Percentiles rank a stretch among this genome's conserved stretches.
Evolutionary conservation across 2,797 vertebrate genomes (phyloP).

Genomic region (Paratrypauchen microcephalus): DNA sequence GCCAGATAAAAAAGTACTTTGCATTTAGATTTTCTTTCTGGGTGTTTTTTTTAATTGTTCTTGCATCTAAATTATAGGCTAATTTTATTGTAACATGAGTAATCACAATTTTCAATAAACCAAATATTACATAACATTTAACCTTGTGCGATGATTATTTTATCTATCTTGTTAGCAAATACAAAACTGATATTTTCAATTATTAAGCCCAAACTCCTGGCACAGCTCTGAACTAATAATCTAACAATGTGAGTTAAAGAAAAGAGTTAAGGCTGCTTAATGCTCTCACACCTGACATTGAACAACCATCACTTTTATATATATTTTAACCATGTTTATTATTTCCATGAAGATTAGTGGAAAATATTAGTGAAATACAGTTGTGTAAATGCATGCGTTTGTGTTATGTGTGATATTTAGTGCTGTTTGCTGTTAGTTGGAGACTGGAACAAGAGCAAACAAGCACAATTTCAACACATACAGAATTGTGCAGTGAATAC

Average conservation of each 20-base stretch:
- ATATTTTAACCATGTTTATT: background rate
- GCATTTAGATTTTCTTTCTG: too few species aligned
- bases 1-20: too few species aligned
- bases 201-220: too few species aligned
- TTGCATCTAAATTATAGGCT: background rate
- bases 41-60: background rate
- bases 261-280: too few species aligned
- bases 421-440: constrained; percentile 30
- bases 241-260: too few species aligned
- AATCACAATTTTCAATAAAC: background rate
- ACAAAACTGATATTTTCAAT: background rate
- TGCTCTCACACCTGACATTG: too few species aligned
- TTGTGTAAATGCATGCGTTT: background rate
- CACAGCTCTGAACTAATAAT: too few species aligned
- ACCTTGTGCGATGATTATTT: too few species aligned
- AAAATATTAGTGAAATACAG: background rate
- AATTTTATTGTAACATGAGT: background rate
- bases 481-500: constrained; percentile 33
- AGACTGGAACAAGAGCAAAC: constrained; percentile 43
- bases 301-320: background rate
- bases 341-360: background rate
- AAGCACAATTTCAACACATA: constrained; percentile 54
- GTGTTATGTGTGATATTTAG: constrained; percentile 14
- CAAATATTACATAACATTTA: too few species aligned
- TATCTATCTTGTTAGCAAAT: background rate